These are phyloP conservation scores for Himalopsyche kuldschensis DNA, from an alignment of 2,888 invertebrate genomes.

Conservation along the genomic window DNA sequence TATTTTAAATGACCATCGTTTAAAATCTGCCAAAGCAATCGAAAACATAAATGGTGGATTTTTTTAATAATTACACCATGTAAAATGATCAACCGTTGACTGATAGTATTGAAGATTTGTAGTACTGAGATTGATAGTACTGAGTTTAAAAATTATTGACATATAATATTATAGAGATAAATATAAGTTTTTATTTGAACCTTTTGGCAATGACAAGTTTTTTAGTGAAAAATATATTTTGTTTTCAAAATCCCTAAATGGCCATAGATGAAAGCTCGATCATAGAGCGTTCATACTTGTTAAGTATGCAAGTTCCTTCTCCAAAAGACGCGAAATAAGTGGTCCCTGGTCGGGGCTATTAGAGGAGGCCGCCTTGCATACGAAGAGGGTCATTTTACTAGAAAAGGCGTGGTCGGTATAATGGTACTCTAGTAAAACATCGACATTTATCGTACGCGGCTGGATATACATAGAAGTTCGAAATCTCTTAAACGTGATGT, in stretches of 20 bases:
- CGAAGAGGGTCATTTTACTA: constrained; percentile 34
- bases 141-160: too few species aligned
- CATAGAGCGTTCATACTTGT: not conserved
- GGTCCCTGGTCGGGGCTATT: constrained; percentile 36
- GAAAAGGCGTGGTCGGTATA: not conserved
- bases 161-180: too few species aligned
- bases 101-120: too few species aligned
- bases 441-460: not conserved
- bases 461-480: not conserved
- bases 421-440: not conserved
- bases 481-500: not conserved
- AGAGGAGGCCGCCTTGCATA: constrained; percentile 32
- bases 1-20: too few species aligned
- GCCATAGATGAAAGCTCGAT: not conserved
- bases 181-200: too few species aligned
- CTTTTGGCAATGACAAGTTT: not conserved
- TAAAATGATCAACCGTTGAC: too few species aligned
- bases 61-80: too few species aligned
- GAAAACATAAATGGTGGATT: too few species aligned
- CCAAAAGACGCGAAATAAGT: constrained; percentile 4
- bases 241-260: not conserved
- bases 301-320: not conserved
- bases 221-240: not conserved
- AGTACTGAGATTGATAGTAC: too few species aligned
- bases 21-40: too few species aligned